Evolutionary conservation across 2,113 vertebrate species (phyloP).

Genomic region (Otocyon megalotis): DNA sequence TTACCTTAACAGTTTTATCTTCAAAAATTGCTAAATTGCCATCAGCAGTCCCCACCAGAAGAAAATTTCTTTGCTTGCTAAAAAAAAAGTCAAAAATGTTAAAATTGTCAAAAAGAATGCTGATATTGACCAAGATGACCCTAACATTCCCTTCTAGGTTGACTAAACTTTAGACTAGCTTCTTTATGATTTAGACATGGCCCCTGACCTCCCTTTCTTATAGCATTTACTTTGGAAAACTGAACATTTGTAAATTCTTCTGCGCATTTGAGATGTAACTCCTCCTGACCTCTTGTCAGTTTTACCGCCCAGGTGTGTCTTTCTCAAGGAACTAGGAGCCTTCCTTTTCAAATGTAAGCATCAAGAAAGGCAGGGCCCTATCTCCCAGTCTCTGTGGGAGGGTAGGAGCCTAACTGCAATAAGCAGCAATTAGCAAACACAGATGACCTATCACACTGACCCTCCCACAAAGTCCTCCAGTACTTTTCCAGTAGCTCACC

Average conservation of each 20-base stretch:
- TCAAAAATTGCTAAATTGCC: conserved; percentile 94
- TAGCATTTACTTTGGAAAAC: not conserved
- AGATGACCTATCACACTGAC: not conserved
- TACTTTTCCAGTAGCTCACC: not conserved
- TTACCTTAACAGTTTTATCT: conserved; percentile 94
- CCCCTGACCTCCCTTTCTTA: not conserved
- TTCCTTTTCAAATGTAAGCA: not conserved
- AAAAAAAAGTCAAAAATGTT: conserved; percentile 77
- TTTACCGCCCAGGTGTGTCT: not conserved
- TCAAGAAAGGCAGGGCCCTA: not conserved
- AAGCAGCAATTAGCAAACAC: not conserved
- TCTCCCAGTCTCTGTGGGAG: not conserved
- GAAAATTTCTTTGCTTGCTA: conserved; percentile 93
- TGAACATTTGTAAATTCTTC: not conserved
- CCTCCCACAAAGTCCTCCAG: not conserved
- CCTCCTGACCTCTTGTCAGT: not conserved
- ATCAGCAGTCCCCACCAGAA: conserved; percentile 95
- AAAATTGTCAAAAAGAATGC: not conserved
- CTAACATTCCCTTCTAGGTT: not conserved
- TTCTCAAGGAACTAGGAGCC: not conserved
- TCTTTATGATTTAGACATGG: not conserved
- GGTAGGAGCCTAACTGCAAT: not conserved
- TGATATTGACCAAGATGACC: not conserved
- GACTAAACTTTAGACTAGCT: not conserved
- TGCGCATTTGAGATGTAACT: not conserved